Evolutionary conservation across 2,888 invertebrate genomes (phyloP).

Genomic region (Caenorhabditis becei): DNA sequence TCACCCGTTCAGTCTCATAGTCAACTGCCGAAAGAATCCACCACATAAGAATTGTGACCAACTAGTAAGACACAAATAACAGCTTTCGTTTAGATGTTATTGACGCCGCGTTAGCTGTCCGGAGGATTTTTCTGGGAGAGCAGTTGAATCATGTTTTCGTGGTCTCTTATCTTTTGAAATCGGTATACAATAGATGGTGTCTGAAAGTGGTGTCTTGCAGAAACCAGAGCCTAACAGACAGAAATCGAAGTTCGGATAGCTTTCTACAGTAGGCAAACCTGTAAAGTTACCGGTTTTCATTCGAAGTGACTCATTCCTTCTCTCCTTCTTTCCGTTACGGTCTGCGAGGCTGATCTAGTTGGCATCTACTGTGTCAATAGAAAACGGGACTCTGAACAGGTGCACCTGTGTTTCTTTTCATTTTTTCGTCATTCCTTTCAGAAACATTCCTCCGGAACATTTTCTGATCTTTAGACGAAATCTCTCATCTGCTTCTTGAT

Average conservation of each 20-base stretch:
- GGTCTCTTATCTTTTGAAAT: not conserved
- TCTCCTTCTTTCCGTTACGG: not conserved
- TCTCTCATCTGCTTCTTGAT: not conserved
- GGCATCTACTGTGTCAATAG: slow-evolving; percentile 49
- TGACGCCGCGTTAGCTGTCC: not conserved
- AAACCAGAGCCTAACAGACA: no score
- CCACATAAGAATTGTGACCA: not conserved
- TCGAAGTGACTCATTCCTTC: slow-evolving; percentile 4
- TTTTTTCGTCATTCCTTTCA: slow-evolving; percentile 4
- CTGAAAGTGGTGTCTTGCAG: no score
- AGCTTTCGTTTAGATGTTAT: slow-evolving; percentile 5
- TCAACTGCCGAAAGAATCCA: no score
- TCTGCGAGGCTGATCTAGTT: slow-evolving; percentile 38
- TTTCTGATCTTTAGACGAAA: not conserved
- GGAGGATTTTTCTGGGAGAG: not conserved
- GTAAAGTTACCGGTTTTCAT: not conserved
- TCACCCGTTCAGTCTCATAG: no score
- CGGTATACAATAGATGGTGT: no score
- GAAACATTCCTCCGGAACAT: not conserved
- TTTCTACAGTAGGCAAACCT: no score
- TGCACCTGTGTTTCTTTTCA: slow-evolving; percentile 24
- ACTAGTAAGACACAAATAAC: slow-evolving; percentile 4
- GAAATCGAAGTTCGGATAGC: no score
- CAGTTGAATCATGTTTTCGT: not conserved
- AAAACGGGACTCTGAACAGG: slow-evolving; percentile 21